Conservation (phyloP, 2,113 vertebrate species). For the Burhinus oedicnemus region DNA sequence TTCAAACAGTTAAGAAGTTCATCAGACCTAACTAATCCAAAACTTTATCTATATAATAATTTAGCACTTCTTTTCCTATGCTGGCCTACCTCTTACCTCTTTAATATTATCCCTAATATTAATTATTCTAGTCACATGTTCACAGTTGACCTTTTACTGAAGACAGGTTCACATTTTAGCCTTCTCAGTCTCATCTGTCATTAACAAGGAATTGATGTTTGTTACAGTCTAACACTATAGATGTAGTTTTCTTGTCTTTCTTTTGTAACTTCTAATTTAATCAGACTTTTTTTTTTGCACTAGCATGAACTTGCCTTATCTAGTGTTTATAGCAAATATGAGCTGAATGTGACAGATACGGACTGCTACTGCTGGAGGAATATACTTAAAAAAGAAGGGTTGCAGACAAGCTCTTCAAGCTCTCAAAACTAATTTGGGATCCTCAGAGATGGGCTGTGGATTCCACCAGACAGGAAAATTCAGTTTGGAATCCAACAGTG, state of each 20-base stretch:
- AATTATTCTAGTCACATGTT: background rate
- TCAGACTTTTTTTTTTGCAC: background rate
- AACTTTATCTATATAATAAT: background rate
- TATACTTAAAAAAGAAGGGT: background rate
- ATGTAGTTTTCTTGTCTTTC: background rate
- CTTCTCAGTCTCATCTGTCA: background rate
- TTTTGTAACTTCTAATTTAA: background rate
- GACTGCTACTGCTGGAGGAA: background rate
- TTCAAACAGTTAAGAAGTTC: background rate
- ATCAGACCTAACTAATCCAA: background rate
- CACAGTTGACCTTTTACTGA: background rate
- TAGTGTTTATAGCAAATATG: background rate
- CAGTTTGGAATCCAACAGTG: background rate
- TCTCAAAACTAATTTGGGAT: background rate
- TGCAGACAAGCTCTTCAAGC: background rate
- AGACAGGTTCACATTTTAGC: background rate
- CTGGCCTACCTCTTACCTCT: background rate
- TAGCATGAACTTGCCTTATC: background rate
- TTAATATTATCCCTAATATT: background rate
- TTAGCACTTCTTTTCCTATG: background rate
- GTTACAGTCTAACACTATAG: background rate
- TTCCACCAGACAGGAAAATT: background rate
- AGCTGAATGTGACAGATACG: background rate
- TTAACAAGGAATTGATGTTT: background rate
- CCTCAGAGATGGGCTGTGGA: background rate